Evolutionary conservation across 2,113 vertebrate species (phyloP), one percentile per base, ranked within the genome.

Genomic region (Gnathonemus longibarbis): DNA sequence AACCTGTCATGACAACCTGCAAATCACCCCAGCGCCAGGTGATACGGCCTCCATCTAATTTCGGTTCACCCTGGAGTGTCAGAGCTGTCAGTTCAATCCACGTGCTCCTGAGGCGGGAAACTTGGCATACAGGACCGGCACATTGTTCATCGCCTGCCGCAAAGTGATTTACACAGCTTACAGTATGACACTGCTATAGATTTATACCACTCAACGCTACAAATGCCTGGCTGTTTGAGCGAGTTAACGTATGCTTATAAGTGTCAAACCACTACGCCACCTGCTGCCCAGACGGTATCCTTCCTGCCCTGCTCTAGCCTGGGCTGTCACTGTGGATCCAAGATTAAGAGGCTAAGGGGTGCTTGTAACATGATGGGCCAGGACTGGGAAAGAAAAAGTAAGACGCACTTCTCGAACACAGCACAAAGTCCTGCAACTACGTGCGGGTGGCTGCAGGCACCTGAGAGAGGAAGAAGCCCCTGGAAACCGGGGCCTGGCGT

Each of bases 31-130:
- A 19, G 48, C 3, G 46, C 27, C 88, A 83, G 45, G 31, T 27
- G 42, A 11, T 49, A 89, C 35, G 74, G 70, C 88, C 49, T 49
- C 46, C 46, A 52, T 53, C 88, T 89, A 35, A 89, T 89, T 89
- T 39, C 19, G 7, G 48, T 9, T 77, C 27, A 1, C 85, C 85
- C 85, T 53, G 27, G 27, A 87, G 85, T 48, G 49, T 35, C 48
- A 52, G 50, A 49, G 13, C 70, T 83, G 31, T 80, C 27, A 52
- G 49, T 83, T 77, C 31, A 50, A 89, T 83, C 49, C 48, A 49
- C n/a, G 9, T 3, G 7, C 45, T 83, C 27, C 70, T 52, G 58
- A 74, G 19, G 39, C 88, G 24, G 70, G 27, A 35, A 27, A 5
- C 46, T 35, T 21, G 19, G 10, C 66, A 39, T 5, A 10, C 27